Percentiles rank a stretch among this genome's conserved stretches.
Conservation (phyloP, 2,113 vertebrate genomes). For the rat (Rattus norvegicus) region DNA sequence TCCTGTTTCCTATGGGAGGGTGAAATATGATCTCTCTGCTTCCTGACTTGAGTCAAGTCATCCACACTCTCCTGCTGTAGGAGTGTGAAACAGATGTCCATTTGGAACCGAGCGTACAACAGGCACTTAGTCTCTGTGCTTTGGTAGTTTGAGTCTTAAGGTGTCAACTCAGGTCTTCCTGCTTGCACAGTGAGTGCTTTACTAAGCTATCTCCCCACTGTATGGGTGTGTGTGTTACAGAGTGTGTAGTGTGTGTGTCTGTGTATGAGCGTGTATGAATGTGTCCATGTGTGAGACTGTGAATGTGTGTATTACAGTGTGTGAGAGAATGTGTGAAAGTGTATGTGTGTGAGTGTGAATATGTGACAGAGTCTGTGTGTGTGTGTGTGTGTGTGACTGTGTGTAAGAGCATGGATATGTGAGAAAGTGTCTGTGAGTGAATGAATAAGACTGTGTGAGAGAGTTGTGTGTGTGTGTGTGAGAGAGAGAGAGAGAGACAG, state of each 20-base stretch:
- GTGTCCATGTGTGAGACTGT: neutral
- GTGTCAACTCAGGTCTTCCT: too few species aligned
- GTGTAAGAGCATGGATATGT: neutral
- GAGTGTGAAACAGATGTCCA: neutral
- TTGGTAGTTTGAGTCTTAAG: neutral
- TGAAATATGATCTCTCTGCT: neutral
- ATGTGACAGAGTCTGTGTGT: neutral
- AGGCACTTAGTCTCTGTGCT: neutral
- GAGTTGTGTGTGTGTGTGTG: neutral
- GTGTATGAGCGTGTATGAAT: neutral
- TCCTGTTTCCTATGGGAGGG: neutral
- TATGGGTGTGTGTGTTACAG: neutral
- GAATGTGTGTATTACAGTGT: neutral
- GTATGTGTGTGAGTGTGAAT: neutral
- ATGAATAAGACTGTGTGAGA: neutral
- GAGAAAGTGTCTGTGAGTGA: neutral
- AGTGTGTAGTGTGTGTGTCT: neutral
- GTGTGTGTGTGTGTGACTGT: neutral
- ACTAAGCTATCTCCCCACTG: neutral
- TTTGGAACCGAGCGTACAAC: neutral
- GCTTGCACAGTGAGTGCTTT: neutral
- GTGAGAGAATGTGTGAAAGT: neutral
- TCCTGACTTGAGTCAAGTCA: neutral
- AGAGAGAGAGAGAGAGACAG: too few species aligned
- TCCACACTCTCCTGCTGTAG: neutral